Evolutionary conservation across 2,888 invertebrate species (phyloP).

Genomic region (Dromius quadrimaculatus): DNA sequence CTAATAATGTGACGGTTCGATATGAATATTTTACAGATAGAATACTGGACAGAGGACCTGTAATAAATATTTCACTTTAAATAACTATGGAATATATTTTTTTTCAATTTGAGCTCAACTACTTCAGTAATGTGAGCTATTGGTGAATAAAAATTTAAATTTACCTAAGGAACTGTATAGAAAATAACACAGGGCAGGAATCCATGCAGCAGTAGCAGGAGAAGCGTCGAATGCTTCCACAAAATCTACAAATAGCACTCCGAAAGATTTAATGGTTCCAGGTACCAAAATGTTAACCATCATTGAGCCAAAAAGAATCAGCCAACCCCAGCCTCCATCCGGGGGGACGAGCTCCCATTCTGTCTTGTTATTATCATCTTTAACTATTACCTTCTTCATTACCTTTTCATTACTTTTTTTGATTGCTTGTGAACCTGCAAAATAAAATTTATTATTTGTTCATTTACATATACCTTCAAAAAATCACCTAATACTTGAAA

Average conservation of each 20-base stretch:
- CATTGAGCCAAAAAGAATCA: constrained; percentile 79
- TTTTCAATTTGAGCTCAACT: background rate
- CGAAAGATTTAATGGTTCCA: constrained; percentile 89
- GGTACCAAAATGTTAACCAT: constrained; percentile 87
- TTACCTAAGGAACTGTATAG: constrained; percentile 88
- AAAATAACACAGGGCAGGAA: constrained; percentile 90
- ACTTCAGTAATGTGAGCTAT: background rate
- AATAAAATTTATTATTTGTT: constrained; percentile 7
- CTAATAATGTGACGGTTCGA: constrained; percentile 84
- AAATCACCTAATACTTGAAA: constrained; percentile 17
- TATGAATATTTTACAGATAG: constrained; percentile 87
- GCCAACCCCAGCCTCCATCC: constrained; percentile 90
- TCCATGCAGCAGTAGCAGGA: constrained; percentile 81
- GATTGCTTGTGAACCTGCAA: constrained; percentile 20
- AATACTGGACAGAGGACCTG: constrained; percentile 88
- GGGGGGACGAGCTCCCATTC: constrained; percentile 84
- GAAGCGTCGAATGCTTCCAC: constrained; percentile 82
- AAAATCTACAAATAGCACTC: constrained; percentile 86
- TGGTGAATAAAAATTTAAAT: background rate
- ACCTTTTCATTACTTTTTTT: constrained; percentile 42
- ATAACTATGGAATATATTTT: background rate
- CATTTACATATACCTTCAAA: background rate
- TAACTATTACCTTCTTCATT: constrained; percentile 57
- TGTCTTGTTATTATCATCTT: constrained; percentile 65
- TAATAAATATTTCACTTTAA: constrained; percentile 56